These are phyloP conservation scores for Lithophane ornitopus DNA, from an alignment of 2,888 invertebrate species.

Conservation along the genomic window DNA sequence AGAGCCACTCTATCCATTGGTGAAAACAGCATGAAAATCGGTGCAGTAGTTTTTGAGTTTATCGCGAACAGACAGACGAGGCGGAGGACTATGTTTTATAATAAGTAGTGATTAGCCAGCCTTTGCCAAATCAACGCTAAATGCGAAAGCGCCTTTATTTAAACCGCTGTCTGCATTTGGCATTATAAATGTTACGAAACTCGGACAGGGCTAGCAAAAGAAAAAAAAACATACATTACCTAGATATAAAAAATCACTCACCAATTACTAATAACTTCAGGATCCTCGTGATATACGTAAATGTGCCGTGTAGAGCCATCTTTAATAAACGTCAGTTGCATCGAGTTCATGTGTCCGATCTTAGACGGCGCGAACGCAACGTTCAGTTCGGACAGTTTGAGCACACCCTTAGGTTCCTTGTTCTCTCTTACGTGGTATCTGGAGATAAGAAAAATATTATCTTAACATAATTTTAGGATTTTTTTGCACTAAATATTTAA, in stretches of 20 bases:
- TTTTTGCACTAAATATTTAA: not conserved
- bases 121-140: not conserved
- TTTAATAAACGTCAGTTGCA: slow-evolving; percentile 96
- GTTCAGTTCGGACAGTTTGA: slow-evolving; percentile 95
- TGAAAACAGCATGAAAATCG: no score
- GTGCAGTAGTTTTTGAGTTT: no score
- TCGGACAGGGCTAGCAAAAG: not conserved
- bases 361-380: slow-evolving; percentile 96
- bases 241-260: slow-evolving; percentile 71
- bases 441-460: slow-evolving; percentile 58
- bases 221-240: not conserved
- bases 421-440: slow-evolving; percentile 93
- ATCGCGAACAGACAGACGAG: no score
- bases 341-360: slow-evolving; percentile 94
- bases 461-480: not conserved
- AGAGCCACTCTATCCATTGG: no score
- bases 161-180: not conserved
- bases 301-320: slow-evolving; percentile 96
- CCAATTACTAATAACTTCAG: slow-evolving; percentile 96
- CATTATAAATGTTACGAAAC: not conserved
- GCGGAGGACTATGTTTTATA: no score
- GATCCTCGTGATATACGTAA: slow-evolving; percentile 96
- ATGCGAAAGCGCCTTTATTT: not conserved
- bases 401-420: slow-evolving; percentile 95
- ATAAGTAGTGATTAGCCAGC: no score